Conservation (phyloP, 2,888 invertebrate species). For the Xanthia togata region DNA sequence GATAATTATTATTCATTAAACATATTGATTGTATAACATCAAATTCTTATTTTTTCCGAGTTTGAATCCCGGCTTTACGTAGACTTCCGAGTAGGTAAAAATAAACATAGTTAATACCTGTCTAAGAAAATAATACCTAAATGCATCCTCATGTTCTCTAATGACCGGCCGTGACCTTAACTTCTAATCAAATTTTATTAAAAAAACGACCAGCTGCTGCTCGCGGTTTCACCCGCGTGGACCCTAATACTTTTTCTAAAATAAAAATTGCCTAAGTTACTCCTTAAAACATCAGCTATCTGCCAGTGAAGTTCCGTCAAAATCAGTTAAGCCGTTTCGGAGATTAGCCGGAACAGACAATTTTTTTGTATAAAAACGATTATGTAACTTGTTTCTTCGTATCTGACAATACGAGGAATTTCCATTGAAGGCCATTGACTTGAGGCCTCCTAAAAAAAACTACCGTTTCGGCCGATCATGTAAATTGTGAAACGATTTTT, state of each 20-base stretch:
- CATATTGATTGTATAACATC: slow-evolving; percentile 45
- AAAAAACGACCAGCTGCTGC: neutral
- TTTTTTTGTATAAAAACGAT: too few species aligned
- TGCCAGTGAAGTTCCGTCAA: too few species aligned
- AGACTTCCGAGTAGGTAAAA: neutral
- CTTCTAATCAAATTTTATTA: neutral
- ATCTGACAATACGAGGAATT: neutral
- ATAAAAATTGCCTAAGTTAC: too few species aligned
- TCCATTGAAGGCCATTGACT: slow-evolving; percentile 20
- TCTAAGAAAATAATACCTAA: neutral
- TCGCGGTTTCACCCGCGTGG: too few species aligned
- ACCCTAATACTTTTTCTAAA: too few species aligned
- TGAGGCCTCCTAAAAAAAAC: slow-evolving; percentile 10
- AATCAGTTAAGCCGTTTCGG: too few species aligned
- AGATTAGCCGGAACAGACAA: too few species aligned
- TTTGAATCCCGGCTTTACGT: neutral
- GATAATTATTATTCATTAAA: slow-evolving; percentile 64
- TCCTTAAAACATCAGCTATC: too few species aligned
- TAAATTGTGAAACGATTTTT: neutral
- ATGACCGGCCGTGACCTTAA: neutral
- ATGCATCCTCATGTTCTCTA: neutral
- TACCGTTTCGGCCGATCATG: too few species aligned
- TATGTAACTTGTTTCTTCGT: neutral
- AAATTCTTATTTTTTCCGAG: neutral
- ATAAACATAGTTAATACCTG: too few species aligned